phyloP scores from a whole-genome alignment of 1,140 invertebrate genomes.

The Elymnias hypermnestra region DNA sequence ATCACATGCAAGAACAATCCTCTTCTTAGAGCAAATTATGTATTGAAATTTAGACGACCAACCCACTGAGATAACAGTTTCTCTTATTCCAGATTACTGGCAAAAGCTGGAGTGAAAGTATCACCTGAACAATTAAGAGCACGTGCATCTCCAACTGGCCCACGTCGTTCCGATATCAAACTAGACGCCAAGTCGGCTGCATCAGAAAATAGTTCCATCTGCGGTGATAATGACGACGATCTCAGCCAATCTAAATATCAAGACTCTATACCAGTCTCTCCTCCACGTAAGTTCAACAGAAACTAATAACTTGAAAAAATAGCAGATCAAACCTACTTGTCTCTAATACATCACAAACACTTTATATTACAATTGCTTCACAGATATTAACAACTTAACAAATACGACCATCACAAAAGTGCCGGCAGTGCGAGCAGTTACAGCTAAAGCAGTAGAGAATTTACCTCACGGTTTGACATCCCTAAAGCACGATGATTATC shows the following conservation, averaged over 20 bases:
- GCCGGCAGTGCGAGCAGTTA: conserved; percentile 76
- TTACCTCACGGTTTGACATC: conserved; percentile 47
- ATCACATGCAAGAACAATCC: too few relatives aligned
- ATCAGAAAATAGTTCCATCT: conserved; percentile 82
- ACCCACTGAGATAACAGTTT: neutral
- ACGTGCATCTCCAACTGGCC: conserved; percentile 88
- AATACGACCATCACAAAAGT: conserved; percentile 78
- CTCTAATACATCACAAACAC: too few relatives aligned
- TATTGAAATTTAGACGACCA: too few relatives aligned
- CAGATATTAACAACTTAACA: conserved; percentile 76
- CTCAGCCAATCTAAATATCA: conserved; percentile 78
- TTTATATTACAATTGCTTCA: too few relatives aligned
- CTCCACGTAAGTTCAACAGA: conserved; percentile 64
- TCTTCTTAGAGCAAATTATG: too few relatives aligned
- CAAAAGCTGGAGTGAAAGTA: conserved; percentile 91
- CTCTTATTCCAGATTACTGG: conserved; percentile 78
- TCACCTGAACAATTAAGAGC: conserved; percentile 88
- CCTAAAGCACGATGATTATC: conserved; percentile 67
- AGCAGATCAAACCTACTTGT: too few relatives aligned
- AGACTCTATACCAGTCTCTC: conserved; percentile 72
- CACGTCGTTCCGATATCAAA: conserved; percentile 85
- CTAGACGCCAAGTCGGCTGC: conserved; percentile 83
- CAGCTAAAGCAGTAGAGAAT: conserved; percentile 80
- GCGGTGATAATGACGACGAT: conserved; percentile 88
- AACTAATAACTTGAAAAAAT: too few relatives aligned